phyloP scores from a whole-genome alignment of 30 jellyfish, hydroid and myxozoan genomes.

The Chironex yamaguchii region DNA sequence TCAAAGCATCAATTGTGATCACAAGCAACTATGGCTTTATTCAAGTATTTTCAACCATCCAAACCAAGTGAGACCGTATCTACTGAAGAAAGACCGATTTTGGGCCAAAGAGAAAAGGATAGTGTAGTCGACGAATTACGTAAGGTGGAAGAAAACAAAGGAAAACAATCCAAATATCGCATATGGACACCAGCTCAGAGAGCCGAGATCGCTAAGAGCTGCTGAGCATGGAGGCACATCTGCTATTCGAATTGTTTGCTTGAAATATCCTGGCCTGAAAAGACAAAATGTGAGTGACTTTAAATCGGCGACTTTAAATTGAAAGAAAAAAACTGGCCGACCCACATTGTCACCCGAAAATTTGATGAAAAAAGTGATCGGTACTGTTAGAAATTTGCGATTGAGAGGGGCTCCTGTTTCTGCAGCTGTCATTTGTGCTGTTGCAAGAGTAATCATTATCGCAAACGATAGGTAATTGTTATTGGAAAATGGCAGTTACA shows the following conservation, averaged over 20 bases:
- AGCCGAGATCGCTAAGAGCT: conserved; percentile 68
- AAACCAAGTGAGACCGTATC: conserved; percentile 53
- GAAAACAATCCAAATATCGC: conserved; percentile 45
- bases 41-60: conserved; percentile 58
- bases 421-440: conserved; percentile 53
- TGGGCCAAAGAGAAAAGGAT: conserved; percentile 58
- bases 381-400: conserved; percentile 39
- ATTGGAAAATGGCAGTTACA: conserved; percentile 33
- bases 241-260: conserved; percentile 1
- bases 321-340: conserved; percentile 37
- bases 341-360: conserved; percentile 50
- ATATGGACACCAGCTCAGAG: conserved; percentile 71
- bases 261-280: conserved; percentile 36
- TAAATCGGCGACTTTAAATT: conserved; percentile 13
- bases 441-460: conserved; percentile 39
- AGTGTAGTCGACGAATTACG: conserved; percentile 54
- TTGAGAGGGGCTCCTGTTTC: conserved; percentile 73
- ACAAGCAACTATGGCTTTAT: conserved; percentile 59
- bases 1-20: conserved; percentile 49
- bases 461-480: conserved; percentile 52
- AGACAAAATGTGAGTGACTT: conserved; percentile 52
- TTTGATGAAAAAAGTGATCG: conserved; percentile 40
- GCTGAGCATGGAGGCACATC: conserved; percentile 41
- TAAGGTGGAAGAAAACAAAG: conserved; percentile 48
- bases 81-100: conserved; percentile 40